Evolutionary conservation across 1,140 invertebrate genomes (phyloP), one percentile per base, ranked within the genome.

Genomic region (Daktulosphaira vitifoliae): DNA sequence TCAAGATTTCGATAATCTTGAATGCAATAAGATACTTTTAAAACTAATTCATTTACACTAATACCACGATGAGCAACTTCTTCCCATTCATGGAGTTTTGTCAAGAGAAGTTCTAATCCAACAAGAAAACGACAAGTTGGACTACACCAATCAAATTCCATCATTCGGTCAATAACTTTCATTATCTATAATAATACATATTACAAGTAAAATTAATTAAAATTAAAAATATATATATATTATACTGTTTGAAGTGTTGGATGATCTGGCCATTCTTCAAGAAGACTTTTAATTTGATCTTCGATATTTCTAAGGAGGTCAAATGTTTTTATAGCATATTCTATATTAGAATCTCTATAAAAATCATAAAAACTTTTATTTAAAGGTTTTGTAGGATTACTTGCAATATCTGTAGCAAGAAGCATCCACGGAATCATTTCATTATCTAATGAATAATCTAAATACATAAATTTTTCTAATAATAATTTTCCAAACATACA

Each of bases 1-100:
- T 99, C 96, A 2, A 96, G 73, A 75, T 90, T 88, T 62, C 95
- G 82, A 95, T 94, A 99, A 25, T 83, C 79, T 48, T 96, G 84
- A 46, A 98, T 89, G 69, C 90, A 82, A 64, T 86, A 78, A 2
- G 87, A 89, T 0, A 98, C 75, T 44, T 80, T 77, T 18, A 82
- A 73, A 9, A 89, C 80, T 65, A 89, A 78, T 0, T 83, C 78
- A 0, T 81, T 78, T 71, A 99, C 74, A 66, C 89, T 92, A 33
- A 97, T 90, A 3, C 84, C 85, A 68, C 81, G 84, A 69, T 92
- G 89, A 0, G 94, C 92, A 71, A 91, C 88, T 70, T 85, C 83
- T 74, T 97, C 91, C 95, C 94, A 98, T 68, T 93, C 85, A 68
- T 93, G 81, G 44, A 88, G 78, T 69, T 92, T 90, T 16, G 84